Evolutionary conservation across 2,113 vertebrate species (phyloP).

Genomic region (Origma solitaria): DNA sequence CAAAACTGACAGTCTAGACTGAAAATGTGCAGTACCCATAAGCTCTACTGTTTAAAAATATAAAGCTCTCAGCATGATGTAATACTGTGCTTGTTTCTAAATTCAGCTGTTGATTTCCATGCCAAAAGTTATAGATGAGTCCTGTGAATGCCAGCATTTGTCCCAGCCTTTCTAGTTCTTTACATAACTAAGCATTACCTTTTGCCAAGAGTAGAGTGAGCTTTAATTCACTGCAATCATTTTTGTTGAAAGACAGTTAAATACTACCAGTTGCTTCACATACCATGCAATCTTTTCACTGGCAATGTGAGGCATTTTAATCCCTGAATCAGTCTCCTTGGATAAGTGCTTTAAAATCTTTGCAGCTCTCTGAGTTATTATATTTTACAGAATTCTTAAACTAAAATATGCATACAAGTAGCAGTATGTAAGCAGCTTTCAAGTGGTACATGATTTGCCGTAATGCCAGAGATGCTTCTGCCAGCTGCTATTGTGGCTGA

Average conservation of each 20-base stretch:
- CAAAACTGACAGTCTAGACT: neutral
- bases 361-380: neutral
- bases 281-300: neutral
- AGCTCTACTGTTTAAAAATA: neutral
- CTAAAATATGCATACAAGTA: neutral
- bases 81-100: neutral
- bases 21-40: neutral
- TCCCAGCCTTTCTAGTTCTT: neutral
- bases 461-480: neutral
- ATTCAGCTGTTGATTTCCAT: neutral
- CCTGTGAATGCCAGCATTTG: neutral
- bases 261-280: neutral
- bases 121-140: conserved; percentile 22
- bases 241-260: conserved; percentile 4
- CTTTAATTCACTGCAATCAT: neutral
- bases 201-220: neutral
- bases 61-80: neutral
- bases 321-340: neutral
- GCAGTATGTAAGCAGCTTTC: neutral
- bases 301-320: conserved; percentile 7
- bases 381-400: neutral
- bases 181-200: neutral
- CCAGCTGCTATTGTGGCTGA: neutral
- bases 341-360: neutral
- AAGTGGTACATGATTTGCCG: neutral